Percentiles rank a stretch among this genome's conserved stretches.
Conservation (phyloP, 2,888 invertebrate species). For the Netelia fuscicornis region DNA sequence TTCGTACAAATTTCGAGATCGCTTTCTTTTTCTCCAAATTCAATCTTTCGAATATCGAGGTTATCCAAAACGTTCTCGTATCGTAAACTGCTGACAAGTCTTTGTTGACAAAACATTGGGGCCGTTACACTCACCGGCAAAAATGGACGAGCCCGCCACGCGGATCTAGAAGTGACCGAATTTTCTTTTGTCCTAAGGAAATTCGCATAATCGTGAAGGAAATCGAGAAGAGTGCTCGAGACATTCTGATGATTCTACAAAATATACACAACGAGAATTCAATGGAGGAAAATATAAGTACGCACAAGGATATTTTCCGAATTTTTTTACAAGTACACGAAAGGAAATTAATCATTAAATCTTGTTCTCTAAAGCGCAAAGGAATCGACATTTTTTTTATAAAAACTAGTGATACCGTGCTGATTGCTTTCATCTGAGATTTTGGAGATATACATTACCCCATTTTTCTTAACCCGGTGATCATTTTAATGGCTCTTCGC, state of each 20-base stretch:
- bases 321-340: too few species aligned
- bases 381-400: background rate
- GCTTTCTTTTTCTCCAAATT: background rate
- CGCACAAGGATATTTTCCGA: too few species aligned
- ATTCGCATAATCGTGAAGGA: slow-evolving; percentile 90
- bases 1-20: background rate
- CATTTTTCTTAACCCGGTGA: too few species aligned
- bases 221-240: slow-evolving; percentile 91
- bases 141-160: slow-evolving; percentile 6
- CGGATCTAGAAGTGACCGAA: background rate
- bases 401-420: too few species aligned
- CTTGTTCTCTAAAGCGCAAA: background rate
- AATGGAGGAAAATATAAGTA: slow-evolving; percentile 88
- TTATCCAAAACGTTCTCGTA: background rate
- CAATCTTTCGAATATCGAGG: background rate
- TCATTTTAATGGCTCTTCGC: too few species aligned
- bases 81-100: background rate
- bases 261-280: slow-evolving; percentile 91
- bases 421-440: too few species aligned
- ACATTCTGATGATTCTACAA: slow-evolving; percentile 92
- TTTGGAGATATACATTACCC: too few species aligned
- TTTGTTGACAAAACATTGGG: slow-evolving; percentile 34
- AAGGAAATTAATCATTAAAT: too few species aligned
- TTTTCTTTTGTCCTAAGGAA: slow-evolving; percentile 84
- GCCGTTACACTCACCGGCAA: background rate